These are phyloP conservation scores for Pammene aurita DNA, from an alignment of 2,888 invertebrate species.

Conservation along the genomic window DNA sequence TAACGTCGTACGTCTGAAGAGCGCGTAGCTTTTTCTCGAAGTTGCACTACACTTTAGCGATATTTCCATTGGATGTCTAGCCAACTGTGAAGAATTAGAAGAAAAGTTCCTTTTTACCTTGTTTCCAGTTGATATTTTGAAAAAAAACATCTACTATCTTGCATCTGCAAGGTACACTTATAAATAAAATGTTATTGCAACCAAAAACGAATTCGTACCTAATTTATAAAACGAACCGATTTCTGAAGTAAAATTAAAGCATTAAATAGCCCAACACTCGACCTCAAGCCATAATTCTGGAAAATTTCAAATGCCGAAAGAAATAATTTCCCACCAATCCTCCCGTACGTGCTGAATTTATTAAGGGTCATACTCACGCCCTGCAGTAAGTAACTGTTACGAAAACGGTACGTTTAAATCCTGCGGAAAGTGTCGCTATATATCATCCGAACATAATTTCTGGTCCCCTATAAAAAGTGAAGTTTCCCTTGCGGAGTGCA, in stretches of 20 bases:
- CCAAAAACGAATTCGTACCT: background rate
- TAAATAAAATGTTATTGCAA: background rate
- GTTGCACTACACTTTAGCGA: no score
- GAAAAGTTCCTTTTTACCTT: no score
- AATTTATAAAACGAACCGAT: slow-evolving; percentile 9
- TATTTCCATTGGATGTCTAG: no score
- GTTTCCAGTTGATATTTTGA: no score
- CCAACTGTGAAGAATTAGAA: no score
- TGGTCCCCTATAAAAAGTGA: slow-evolving; percentile 75
- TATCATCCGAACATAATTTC: slow-evolving; percentile 77
- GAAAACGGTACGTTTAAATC: slow-evolving; percentile 78
- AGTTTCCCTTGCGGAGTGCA: slow-evolving; percentile 53
- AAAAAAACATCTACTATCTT: no score
- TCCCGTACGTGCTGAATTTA: slow-evolving; percentile 74
- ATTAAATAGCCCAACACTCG: slow-evolving; percentile 28
- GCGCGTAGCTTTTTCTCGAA: no score
- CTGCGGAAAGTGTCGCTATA: slow-evolving; percentile 75
- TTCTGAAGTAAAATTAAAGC: slow-evolving; percentile 26
- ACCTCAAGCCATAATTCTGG: slow-evolving; percentile 35
- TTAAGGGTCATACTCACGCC: slow-evolving; percentile 74
- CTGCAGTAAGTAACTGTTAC: slow-evolving; percentile 73
- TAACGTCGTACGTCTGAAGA: no score
- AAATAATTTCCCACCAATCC: slow-evolving; percentile 69
- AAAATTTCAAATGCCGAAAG: slow-evolving; percentile 42
- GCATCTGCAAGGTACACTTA: no score